Evolutionary conservation across 2,888 invertebrate species (phyloP), one percentile per base, ranked within the genome.

Genomic region (Pseudococcus jackbeardsleyi): DNA sequence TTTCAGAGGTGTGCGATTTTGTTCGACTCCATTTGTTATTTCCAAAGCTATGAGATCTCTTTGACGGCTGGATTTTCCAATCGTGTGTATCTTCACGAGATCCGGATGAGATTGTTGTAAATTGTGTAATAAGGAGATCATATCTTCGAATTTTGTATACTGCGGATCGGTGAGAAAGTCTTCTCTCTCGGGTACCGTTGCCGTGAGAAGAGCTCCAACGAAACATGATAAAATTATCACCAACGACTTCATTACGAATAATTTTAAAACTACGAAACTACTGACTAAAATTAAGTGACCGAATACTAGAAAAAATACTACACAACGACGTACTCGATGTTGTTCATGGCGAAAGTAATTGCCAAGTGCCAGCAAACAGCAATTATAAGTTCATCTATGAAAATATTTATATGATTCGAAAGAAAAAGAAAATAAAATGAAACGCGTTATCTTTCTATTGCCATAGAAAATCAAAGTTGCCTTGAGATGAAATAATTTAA

Each of bases 11-110:
- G 93, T 92, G 91, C 94, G 50, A 92, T 89, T 88, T 39, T 33
- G 26, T 2, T 90, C 89, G 2, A 95, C 95, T 92, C 96, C 95
- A 90, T 94, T 93, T 86, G 95, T 95, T 26, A 94, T 96, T 92
- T 98, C 96, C 87, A 98, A 91, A 8, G 95, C 97, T 93, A 96
- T 94, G 89, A 99, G 92, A 89, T 96, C 95, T 17, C 96, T 93
- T 22, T 64, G 64, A 9, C 64, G 64, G 11, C 22, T 22, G 0
- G 64, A 97, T 91, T 95, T 94, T 0, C 99, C 99, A 84, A 98
- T 94, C 8, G 94, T 94, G 90, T 95, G 94, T 1, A 96, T 92
- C 90, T 94, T 94, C 0, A 94, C 95, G 86, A 96, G 91, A 89
- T 94, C 92, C 54, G 97, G 96, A 92, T 95, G 95, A 0, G 93